These are phyloP conservation scores for Aegotheles bennettii DNA, from an alignment of 2,113 vertebrate species.

Conservation along the genomic window DNA sequence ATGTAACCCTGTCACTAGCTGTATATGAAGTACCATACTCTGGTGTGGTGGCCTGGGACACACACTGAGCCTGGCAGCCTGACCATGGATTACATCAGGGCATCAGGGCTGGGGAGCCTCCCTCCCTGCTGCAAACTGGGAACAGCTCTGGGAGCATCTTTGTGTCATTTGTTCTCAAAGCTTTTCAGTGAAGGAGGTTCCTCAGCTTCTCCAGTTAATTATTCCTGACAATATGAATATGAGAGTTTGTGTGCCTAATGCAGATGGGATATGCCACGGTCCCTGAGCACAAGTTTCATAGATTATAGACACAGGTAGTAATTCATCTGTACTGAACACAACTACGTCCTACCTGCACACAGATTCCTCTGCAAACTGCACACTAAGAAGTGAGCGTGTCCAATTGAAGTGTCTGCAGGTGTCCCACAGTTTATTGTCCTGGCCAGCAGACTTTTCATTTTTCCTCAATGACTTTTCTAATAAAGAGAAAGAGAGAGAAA, in stretches of 20 bases:
- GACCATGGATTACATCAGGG: not conserved
- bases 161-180: not conserved
- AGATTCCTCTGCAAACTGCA: not conserved
- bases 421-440: not conserved
- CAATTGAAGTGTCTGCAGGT: not conserved
- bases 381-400: not conserved
- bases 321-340: not conserved
- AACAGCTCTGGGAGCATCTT: not conserved
- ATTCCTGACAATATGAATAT: not conserved
- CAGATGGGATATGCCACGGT: not conserved
- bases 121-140: not conserved
- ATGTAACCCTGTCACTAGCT: not conserved
- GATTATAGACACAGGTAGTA: not conserved
- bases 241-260: not conserved
- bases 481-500: not conserved
- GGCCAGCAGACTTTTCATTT: not conserved
- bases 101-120: rapidly evolving
- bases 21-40: not conserved
- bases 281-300: rapidly evolving
- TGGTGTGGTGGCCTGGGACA: not conserved
- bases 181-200: not conserved
- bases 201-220: not conserved
- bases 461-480: not conserved
- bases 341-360: not conserved
- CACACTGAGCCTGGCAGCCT: not conserved